These are phyloP conservation scores for Orthonevra nobilis DNA, from an alignment of 2,888 invertebrate genomes.

Conservation along the genomic window DNA sequence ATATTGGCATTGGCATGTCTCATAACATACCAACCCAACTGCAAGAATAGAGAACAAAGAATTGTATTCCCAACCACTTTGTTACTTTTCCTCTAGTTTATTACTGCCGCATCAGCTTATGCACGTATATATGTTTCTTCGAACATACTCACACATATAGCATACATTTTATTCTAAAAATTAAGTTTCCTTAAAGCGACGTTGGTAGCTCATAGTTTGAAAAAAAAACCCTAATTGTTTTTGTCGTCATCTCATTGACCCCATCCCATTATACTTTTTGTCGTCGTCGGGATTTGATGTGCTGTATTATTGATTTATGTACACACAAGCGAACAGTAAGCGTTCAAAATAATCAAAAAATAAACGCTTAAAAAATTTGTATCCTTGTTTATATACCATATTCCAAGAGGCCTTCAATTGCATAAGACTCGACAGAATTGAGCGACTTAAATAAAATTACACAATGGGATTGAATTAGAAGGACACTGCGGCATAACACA, in stretches of 20 bases:
- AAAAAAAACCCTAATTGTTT: too few species aligned
- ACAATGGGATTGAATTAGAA: constrained; percentile 58
- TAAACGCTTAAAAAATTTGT: too few species aligned
- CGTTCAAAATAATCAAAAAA: constrained; percentile 22
- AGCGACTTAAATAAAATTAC: constrained; percentile 61
- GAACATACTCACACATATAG: too few species aligned
- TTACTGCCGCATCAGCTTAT: too few species aligned
- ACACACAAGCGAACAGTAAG: constrained; percentile 25
- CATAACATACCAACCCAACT: constrained; percentile 17
- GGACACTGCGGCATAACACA: constrained; percentile 65
- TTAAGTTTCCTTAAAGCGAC: too few species aligned
- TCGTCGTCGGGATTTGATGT: constrained; percentile 19
- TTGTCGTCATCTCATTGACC: constrained; percentile 27
- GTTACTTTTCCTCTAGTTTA: too few species aligned
- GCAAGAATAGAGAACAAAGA: constrained; percentile 49
- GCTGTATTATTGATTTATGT: constrained; percentile 59
- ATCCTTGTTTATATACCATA: too few species aligned
- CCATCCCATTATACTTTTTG: constrained; percentile 14
- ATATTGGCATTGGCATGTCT: constrained; percentile 3
- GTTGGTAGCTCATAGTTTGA: too few species aligned
- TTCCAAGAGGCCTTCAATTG: too few species aligned
- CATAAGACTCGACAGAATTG: constrained; percentile 48
- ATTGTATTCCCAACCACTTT: too few species aligned
- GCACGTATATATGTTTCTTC: too few species aligned
- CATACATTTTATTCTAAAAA: too few species aligned